phyloP scores from a whole-genome alignment of 2,797 vertebrate genomes.

The Acrossocheilus fasciatus region DNA sequence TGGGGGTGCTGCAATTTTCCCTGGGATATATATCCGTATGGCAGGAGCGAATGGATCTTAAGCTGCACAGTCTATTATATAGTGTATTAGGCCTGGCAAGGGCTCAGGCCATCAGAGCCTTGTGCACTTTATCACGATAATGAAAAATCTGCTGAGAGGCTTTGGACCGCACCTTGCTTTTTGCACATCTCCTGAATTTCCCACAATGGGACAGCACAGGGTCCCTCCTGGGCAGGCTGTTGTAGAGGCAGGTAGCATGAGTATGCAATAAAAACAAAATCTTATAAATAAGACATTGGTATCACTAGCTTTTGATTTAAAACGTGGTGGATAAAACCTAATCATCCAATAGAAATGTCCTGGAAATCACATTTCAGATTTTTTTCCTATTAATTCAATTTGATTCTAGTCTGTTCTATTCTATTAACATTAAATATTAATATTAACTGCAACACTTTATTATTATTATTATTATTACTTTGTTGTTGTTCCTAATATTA shows the following conservation, averaged over 20 bases:
- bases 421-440: neutral
- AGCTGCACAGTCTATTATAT: constrained; percentile 60
- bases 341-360: neutral
- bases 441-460: neutral
- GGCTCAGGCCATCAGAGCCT: constrained; percentile 45
- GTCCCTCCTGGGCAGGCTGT: neutral
- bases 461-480: neutral
- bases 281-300: neutral
- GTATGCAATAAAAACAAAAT: neutral
- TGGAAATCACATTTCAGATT: neutral
- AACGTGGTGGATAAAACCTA: neutral
- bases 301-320: neutral
- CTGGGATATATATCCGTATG: constrained; percentile 59
- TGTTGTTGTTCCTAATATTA: neutral
- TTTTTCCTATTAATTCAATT: neutral
- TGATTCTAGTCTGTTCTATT: neutral
- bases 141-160: constrained; percentile 50
- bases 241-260: neutral
- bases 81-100: constrained; percentile 58
- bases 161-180: constrained; percentile 44
- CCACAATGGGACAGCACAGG: constrained; percentile 1
- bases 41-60: constrained; percentile 58
- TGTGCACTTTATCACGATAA: constrained; percentile 61
- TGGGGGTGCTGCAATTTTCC: constrained; percentile 55
- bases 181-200: constrained; percentile 15